Base-by-base conservation (phyloP, 2,797 vertebrate genomes). In the Aldrovandia affinis region DNA sequence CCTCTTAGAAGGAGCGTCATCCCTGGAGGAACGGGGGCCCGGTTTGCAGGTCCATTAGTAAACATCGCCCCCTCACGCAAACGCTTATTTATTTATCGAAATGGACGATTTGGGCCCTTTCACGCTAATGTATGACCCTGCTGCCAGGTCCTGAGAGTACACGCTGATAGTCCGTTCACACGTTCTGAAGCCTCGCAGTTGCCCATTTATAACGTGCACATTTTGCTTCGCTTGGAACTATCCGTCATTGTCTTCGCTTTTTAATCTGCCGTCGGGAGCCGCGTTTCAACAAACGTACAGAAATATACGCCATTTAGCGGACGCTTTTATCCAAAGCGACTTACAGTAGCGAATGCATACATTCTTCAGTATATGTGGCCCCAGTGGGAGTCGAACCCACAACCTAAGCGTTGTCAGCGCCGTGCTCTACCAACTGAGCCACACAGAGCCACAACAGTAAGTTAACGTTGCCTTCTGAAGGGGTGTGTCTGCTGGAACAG, bases 31-130 rank as follows among this genome's bases (percentile, higher is more conserved):
- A 61, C 50, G 54, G 80, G 20, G 80, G 20, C 70, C 50, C 28
- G 20, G 77, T 81, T 85, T 68, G 70, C 68, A 55, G 55, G 39
- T 33, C 83, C 78, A 81, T 83, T 85, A 83, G 84, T 50, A 83
- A 83, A 83, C 52, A 44, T 12, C 20, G 61, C 39, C 55, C 47
- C 50, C 30, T 15, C 3, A 70, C 18, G 33, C 36, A 33, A 75
- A 80, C 47, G 57, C 73, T 87, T 47, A 84, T 77, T 82, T 81
- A 83, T 80, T 81, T n/a, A 80, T 81, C 20, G 55, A 70, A 70
- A 30, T 68, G n/a, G 33, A 80, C 25, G 25, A 18, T 83, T 75
- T 57, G 28, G 73, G 22, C 20, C 4, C 20, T 59, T 83, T 44
- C 20, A 1, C 70, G 0, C 70, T 75, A 75, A 75, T 75, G 70